Evolutionary conservation across 2,113 vertebrate genomes (phyloP), one percentile per base, ranked within the genome.

Genomic region (Mormyrus lacerda): DNA sequence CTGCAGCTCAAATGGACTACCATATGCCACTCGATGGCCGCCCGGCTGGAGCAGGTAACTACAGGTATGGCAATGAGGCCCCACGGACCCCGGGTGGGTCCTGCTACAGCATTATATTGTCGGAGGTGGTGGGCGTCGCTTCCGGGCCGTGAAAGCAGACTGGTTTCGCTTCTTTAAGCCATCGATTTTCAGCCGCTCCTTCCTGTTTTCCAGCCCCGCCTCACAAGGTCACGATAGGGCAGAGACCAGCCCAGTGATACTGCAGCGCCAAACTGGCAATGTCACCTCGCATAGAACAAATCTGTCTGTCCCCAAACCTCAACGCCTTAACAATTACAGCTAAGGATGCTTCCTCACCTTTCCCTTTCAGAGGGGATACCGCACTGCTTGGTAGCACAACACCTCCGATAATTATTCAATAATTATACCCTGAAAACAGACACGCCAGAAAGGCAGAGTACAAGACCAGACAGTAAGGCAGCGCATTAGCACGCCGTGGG

Each of bases 41-140:
- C 55, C 55, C 73, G 85, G 53, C 61, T 82, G 90, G 65, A 90
- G 61, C 86, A 91, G 90, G 90, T 89, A 91, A 50, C 82, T 76
- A 87, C 83, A 91, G 88, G 90, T 82, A 90, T 82, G 13, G 24
- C 51, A 45, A 73, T 10, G 86, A 88, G n/a, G 50, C 51, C 50
- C 11, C 73, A 55, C 45, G 5, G 48, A 48, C n/a, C 21, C 48
- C 7, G 10, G 48, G 50, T 7, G 31, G 85, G 17, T 13, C 31
- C 48, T 19, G 51, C 48, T 35, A 5, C 17, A 39, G 61, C 27
- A 31, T 4, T 69, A 69, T 4, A 31, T 31, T 13, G 27, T 31
- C 21, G 19, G 61, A 27, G 27, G n/a, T 1, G 61, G 35, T 79
- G 73, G 73, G n/a, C 35, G 35, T 42, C 35, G 5, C 61, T 69